Percentiles rank a stretch among this genome's conserved stretches.
These are phyloP conservation scores for Parapristionchus giblindavisi DNA, from an alignment of 2,888 invertebrate genomes.

Conservation along the genomic window DNA sequence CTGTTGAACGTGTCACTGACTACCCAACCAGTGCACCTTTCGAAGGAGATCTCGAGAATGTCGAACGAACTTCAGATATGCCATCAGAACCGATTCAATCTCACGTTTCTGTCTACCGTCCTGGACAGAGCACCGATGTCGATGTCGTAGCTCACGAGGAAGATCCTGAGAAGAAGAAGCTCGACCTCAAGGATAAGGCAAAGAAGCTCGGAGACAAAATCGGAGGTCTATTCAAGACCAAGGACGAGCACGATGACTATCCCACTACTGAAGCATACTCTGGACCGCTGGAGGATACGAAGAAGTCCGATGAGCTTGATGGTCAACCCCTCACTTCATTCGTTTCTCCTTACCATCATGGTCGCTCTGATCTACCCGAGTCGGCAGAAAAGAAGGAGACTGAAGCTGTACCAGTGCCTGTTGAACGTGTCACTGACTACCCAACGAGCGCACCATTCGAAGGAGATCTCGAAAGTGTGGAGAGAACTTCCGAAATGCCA, in stretches of 20 bases:
- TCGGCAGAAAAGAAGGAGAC: not conserved
- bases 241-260: constrained; percentile 18
- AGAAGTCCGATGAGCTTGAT: not conserved
- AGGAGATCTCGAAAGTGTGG: not conserved
- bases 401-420: not conserved
- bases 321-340: not conserved
- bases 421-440: not conserved
- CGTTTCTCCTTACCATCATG: constrained; percentile 18
- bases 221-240: constrained; percentile 12
- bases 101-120: constrained; percentile 29
- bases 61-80: not conserved
- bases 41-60: constrained; percentile 11
- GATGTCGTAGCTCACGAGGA: not conserved
- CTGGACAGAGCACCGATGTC: not conserved
- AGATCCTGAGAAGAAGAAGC: constrained; percentile 17
- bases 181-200: constrained; percentile 23
- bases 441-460: constrained; percentile 1
- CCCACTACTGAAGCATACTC: constrained; percentile 1
- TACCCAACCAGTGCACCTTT: constrained; percentile 5
- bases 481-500: not conserved
- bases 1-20: no score
- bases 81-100: not conserved
- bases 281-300: constrained; percentile 10
- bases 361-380: not conserved
- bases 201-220: constrained; percentile 18